Evolutionary conservation across 2,888 invertebrate genomes (phyloP), one percentile per base, ranked within the genome.

Genomic region (Ischnus inquisitorius): DNA sequence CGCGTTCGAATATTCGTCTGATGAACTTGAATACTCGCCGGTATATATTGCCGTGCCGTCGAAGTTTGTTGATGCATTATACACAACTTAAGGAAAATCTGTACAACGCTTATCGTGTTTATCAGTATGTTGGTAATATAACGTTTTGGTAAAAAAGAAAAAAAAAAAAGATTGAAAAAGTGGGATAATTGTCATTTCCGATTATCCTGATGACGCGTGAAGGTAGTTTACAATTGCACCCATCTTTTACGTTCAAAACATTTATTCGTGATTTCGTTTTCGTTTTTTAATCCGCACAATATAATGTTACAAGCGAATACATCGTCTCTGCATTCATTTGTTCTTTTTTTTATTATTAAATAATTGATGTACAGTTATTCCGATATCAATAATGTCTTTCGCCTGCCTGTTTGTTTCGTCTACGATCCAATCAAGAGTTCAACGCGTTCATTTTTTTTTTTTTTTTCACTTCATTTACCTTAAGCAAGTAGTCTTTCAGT

Each of bases 221-320:
- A 34, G 34, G 3, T n/a, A n/a, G n/a, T n/a, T n/a, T n/a, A n/a
- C 34, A 34, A 34, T 34, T 34, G 2, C 3, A 34, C 16, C 39
- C 54, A 76, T 16, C 39, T 48, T 75, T 62, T 90, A 90, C 88
- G 90, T 90, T 90, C 86, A 90, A 91, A 91, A 90, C 90, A 90
- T 91, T 91, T 91, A 91, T 91, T 91, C 87, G 75, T 87, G 85
- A 22, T 54, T 54, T 3, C 54, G 86, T 87, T 54, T 54, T 3
- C 54, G 86, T 87, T 88, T 83, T 71, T 28, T 78, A 69, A 19
- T 81, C 57, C 85, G 88, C 87, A 82, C 85, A 89, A 89, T 86
- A 87, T 88, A 88, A 89, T 88, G 90, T 89, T 90, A 87, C 87
- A 82, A 79, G 86, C 84, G 77, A 85, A 86, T 87, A 84, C 88